Evolutionary conservation across 2,113 vertebrate species (phyloP).

Genomic region (Orycteropus afer): DNA sequence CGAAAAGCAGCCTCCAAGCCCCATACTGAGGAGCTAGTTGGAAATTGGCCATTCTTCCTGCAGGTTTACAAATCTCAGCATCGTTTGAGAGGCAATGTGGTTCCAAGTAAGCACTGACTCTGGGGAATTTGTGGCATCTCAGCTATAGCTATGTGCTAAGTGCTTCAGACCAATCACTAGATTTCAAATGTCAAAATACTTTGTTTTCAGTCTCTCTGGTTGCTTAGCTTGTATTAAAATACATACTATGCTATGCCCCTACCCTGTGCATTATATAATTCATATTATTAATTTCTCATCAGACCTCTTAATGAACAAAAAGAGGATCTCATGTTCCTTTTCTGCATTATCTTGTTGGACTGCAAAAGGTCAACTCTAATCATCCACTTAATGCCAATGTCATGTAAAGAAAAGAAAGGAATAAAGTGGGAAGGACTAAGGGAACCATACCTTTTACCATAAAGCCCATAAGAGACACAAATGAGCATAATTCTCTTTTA

Average conservation of each 20-base stretch:
- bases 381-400: not conserved
- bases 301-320: not conserved
- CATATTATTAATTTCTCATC: not conserved
- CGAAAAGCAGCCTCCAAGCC: no score
- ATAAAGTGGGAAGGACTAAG: not conserved
- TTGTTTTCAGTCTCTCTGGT: not conserved
- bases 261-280: not conserved
- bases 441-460: not conserved
- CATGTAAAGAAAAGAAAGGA: not conserved
- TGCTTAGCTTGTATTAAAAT: not conserved
- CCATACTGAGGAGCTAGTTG: not conserved
- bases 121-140: not conserved
- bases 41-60: not conserved
- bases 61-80: not conserved
- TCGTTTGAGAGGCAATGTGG: not conserved
- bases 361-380: not conserved
- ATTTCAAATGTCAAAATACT: not conserved
- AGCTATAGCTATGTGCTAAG: no score
- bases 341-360: not conserved
- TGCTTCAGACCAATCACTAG: not conserved
- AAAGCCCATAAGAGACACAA: not conserved
- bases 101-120: not conserved
- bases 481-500: not conserved
- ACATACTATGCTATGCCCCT: fast-evolving
- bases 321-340: not conserved